Percentiles rank a stretch among this genome's conserved stretches.
These are phyloP conservation scores for Habroteleia sp. DNA, from an alignment of 2,888 invertebrate species.

Conservation along the genomic window DNA sequence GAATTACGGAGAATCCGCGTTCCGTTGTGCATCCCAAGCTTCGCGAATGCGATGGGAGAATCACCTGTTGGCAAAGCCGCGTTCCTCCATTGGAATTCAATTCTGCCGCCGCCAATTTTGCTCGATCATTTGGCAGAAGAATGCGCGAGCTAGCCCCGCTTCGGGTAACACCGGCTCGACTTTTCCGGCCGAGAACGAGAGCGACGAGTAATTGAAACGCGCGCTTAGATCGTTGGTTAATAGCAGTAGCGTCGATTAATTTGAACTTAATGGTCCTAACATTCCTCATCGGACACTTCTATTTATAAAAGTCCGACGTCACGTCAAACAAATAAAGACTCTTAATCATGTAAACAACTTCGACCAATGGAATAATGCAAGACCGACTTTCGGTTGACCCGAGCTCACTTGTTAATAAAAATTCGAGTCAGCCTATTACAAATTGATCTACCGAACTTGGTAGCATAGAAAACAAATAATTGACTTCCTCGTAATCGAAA, in stretches of 20 bases:
- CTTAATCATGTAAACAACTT: too few species aligned
- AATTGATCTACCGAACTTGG: too few species aligned
- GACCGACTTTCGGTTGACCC: too few species aligned
- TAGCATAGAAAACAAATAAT: too few species aligned
- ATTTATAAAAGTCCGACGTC: too few species aligned
- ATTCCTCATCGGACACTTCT: too few species aligned
- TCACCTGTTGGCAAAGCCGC: conserved; percentile 58
- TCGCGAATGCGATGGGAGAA: conserved; percentile 15
- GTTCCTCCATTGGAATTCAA: conserved; percentile 3
- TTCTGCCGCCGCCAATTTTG: not conserved
- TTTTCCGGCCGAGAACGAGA: not conserved
- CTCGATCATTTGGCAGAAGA: conserved; percentile 5
- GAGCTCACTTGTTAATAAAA: too few species aligned
- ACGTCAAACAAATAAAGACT: too few species aligned
- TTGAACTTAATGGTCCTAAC: not conserved
- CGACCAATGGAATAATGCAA: too few species aligned
- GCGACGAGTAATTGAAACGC: not conserved
- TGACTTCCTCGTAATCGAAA: too few species aligned
- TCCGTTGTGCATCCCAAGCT: conserved; percentile 8
- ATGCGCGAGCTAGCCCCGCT: not conserved
- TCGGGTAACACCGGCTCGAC: not conserved
- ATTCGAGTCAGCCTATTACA: too few species aligned
- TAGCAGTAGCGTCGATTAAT: not conserved
- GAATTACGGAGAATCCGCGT: conserved; percentile 73
- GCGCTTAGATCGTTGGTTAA: too few species aligned